Percentiles rank a stretch among this genome's conserved stretches.
These are phyloP conservation scores for Phenganax marumi DNA, from an alignment of 92 coral and sea anemone genomes.

Conservation along the genomic window DNA sequence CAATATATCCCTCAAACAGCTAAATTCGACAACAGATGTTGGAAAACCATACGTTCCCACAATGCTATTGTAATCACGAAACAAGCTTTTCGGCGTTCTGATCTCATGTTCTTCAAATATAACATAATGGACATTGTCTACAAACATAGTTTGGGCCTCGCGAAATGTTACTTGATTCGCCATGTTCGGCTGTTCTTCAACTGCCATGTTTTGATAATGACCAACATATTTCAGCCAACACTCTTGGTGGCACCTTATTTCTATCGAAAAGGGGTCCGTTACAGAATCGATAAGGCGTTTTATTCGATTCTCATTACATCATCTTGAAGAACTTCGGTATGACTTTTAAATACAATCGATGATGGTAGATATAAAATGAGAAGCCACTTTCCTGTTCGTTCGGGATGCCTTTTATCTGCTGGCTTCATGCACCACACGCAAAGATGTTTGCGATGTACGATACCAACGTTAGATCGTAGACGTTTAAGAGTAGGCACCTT, in stretches of 20 bases:
- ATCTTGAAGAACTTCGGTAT: slow-evolving; percentile 15
- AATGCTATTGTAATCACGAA: slow-evolving; percentile 19
- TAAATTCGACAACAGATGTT: slow-evolving; percentile 22
- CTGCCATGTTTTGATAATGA: slow-evolving; percentile 12
- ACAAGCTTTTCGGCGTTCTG: slow-evolving; percentile 24
- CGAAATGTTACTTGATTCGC: slow-evolving; percentile 9
- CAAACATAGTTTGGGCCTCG: slow-evolving; percentile 32
- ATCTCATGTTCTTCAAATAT: slow-evolving; percentile 29
- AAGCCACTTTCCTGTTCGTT: slow-evolving; percentile 6
- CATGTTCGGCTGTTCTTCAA: slow-evolving; percentile 17
- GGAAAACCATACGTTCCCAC: slow-evolving; percentile 8
- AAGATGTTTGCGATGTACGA: slow-evolving; percentile 18
- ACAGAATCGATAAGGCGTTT: slow-evolving; percentile 21
- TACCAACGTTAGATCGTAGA: slow-evolving; percentile 17
- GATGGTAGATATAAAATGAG: slow-evolving; percentile 28
- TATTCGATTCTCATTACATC: slow-evolving; percentile 19
- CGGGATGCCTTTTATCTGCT: slow-evolving; percentile 7
- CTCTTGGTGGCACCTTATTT: slow-evolving; percentile 24
- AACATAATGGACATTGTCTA: slow-evolving; percentile 19
- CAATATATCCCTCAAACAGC: slow-evolving; percentile 24
- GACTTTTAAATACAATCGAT: slow-evolving; percentile 30
- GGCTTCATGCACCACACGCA: slow-evolving; percentile 27
- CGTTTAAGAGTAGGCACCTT: slow-evolving; percentile 3
- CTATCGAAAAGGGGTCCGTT: slow-evolving; percentile 20
- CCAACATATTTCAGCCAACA: slow-evolving; percentile 21